These are phyloP conservation scores for Peromyscus nudipes DNA, from an alignment of 2,797 vertebrate genomes.

Conservation along the genomic window DNA sequence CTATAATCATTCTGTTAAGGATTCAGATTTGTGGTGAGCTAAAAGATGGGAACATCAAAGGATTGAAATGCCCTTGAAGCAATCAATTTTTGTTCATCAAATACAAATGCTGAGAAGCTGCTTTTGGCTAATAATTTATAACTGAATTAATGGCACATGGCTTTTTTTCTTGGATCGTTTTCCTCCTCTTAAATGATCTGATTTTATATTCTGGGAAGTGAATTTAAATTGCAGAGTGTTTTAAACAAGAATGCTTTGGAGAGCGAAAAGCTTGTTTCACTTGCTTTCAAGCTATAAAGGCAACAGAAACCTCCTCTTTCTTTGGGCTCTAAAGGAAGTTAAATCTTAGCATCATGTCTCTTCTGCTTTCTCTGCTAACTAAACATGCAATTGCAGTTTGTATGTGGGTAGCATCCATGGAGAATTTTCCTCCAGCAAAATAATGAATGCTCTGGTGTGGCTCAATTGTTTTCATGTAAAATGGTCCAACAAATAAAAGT, in stretches of 20 bases:
- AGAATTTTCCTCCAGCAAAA: constrained; percentile 28
- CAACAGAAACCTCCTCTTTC: constrained; percentile 73
- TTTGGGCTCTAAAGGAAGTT: constrained; percentile 54
- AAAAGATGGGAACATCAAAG: constrained; percentile 93
- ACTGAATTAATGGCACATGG: constrained; percentile 91
- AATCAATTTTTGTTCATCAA: constrained; percentile 93
- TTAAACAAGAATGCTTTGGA: constrained; percentile 81
- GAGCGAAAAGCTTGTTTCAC: constrained; percentile 80
- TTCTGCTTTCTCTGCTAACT: constrained; percentile 28
- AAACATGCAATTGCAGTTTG: constrained; percentile 15
- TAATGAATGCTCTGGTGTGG: not conserved
- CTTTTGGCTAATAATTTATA: constrained; percentile 92
- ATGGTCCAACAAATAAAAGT: constrained; percentile 15
- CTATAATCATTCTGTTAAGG: constrained; percentile 91
- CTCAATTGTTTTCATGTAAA: constrained; percentile 5
- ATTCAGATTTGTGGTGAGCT: constrained; percentile 91
- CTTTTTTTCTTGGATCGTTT: constrained; percentile 86
- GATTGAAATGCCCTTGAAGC: constrained; percentile 94
- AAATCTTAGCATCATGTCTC: constrained; percentile 25
- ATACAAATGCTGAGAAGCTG: constrained; percentile 91
- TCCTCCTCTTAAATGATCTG: constrained; percentile 85
- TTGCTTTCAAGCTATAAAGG: constrained; percentile 74
- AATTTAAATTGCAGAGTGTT: constrained; percentile 85
- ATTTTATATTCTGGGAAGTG: constrained; percentile 88
- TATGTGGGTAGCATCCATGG: not conserved